These are phyloP conservation scores for Epinotia ramella DNA, from an alignment of 2,888 invertebrate genomes.

Conservation along the genomic window DNA sequence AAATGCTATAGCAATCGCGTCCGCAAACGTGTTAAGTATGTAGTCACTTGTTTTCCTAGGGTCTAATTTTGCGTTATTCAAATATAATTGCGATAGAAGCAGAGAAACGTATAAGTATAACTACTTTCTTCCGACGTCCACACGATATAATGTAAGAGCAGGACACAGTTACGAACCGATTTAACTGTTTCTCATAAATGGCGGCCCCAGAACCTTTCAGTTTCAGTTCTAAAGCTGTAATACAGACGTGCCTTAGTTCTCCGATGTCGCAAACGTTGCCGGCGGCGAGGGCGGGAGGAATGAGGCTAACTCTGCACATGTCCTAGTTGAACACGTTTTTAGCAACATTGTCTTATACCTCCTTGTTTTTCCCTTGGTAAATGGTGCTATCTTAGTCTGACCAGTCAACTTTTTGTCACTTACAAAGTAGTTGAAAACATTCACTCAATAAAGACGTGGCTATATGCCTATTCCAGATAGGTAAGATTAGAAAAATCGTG, in stretches of 20 bases:
- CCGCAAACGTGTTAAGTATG: too few species aligned
- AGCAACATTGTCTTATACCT: slow-evolving; percentile 15
- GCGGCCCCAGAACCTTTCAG: background rate
- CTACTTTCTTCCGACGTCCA: too few species aligned
- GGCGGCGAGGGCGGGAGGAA: slow-evolving; percentile 8
- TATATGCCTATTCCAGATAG: background rate
- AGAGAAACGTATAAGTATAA: too few species aligned
- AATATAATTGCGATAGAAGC: too few species aligned
- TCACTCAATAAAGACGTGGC: background rate
- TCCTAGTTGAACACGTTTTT: slow-evolving; percentile 28
- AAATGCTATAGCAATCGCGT: too few species aligned
- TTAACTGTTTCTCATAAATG: background rate
- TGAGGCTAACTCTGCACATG: slow-evolving; percentile 19
- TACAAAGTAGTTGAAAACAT: background rate
- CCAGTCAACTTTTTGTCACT: background rate
- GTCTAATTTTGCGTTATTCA: too few species aligned
- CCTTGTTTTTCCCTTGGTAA: background rate
- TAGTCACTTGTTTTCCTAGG: too few species aligned
- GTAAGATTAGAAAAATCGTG: too few species aligned
- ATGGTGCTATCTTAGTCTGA: background rate
- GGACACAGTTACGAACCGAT: too few species aligned
- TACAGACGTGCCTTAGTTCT: slow-evolving; percentile 8
- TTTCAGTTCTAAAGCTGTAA: background rate
- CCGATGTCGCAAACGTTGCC: slow-evolving; percentile 7
- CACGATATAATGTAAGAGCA: too few species aligned